Evolutionary conservation across 2,797 vertebrate genomes (phyloP), one percentile per base, ranked within the genome.

Genomic region (Triplophysa bombifrons): DNA sequence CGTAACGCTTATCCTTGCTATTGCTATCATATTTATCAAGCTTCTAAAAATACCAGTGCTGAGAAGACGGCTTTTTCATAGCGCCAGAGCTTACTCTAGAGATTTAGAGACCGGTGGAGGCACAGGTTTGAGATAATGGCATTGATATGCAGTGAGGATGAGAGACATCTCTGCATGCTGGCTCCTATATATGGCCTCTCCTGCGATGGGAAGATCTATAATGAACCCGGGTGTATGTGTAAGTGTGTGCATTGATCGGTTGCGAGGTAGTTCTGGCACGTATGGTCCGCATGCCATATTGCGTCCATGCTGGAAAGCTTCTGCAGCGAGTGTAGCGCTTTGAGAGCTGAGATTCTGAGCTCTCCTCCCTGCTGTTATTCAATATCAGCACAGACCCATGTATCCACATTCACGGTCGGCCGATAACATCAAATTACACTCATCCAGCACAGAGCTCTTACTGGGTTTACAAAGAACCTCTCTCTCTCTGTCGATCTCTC

Each of bases 341-440:
- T 61, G 72, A 81, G 76, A 53, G 56, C 81, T 81, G 84, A 80
- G 19, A 77, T 76, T 78, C 77, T 67, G 66, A 78, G 66, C 77
- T 68, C 78, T 77, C 55, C 27, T 72, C 56, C 70, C 71, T 81
- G 74, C 80, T 82, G 75, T 82, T 83, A 76, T 82, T 84, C 63
- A 65, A 74, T 79, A 84, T 86, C 78, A 84, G 67, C 77, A 72
- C 80, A 69, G 78, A 79, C 61, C 64, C 46, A 50, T 65, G 60
- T 78, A 81, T 75, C 72, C 78, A 83, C 80, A 82, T 80, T 81
- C 80, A 79, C 67, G 69, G 72, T 71, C 72, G 76, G 74, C 71
- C 72, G 72, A 81, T 86, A 81, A 81, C 80, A 82, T 79, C 81
- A 84, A 84, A 84, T 86, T 86, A 84, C 83, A 78, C 78, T 83